phyloP scores from a whole-genome alignment of 2,888 invertebrate species.

The Neoscelio sp. region DNA sequence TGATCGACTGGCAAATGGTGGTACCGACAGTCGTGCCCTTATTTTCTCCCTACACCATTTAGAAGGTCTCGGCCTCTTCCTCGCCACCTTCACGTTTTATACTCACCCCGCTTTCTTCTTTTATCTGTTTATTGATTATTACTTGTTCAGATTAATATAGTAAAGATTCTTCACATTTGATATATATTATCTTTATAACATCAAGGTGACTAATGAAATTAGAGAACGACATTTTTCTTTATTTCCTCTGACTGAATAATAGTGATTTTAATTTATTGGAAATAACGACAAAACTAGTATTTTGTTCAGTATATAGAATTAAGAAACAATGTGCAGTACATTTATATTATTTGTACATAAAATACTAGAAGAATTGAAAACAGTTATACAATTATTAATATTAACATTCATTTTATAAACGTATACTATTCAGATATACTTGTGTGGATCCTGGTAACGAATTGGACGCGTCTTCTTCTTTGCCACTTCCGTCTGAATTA shows the following conservation, averaged over 20 bases:
- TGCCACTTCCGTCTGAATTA: slow-evolving; percentile 84
- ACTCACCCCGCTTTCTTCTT: slow-evolving; percentile 78
- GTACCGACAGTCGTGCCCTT: slow-evolving; percentile 82
- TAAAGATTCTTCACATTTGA: slow-evolving; percentile 5
- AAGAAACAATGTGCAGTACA: background rate
- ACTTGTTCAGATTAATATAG: slow-evolving; percentile 25
- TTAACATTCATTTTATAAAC: no score
- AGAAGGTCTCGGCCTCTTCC: slow-evolving; percentile 81
- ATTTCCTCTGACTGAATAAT: no score
- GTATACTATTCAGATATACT: slow-evolving; percentile 73
- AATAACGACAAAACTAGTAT: slow-evolving; percentile 3
- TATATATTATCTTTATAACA: no score
- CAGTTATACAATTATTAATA: no score
- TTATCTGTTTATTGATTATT: no score
- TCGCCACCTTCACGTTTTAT: slow-evolving; percentile 80
- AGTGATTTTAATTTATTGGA: background rate
- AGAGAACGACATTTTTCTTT: no score
- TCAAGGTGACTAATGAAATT: no score
- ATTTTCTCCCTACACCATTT: slow-evolving; percentile 83
- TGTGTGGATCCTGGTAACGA: slow-evolving; percentile 79
- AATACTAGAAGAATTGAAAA: background rate
- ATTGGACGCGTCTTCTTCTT: slow-evolving; percentile 83
- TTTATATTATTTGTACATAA: background rate
- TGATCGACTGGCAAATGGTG: slow-evolving; percentile 76
- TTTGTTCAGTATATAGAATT: no score